phyloP scores from a whole-genome alignment of 37 sponge, comb jelly and placozoan species.

The Axinella damicornis region DNA sequence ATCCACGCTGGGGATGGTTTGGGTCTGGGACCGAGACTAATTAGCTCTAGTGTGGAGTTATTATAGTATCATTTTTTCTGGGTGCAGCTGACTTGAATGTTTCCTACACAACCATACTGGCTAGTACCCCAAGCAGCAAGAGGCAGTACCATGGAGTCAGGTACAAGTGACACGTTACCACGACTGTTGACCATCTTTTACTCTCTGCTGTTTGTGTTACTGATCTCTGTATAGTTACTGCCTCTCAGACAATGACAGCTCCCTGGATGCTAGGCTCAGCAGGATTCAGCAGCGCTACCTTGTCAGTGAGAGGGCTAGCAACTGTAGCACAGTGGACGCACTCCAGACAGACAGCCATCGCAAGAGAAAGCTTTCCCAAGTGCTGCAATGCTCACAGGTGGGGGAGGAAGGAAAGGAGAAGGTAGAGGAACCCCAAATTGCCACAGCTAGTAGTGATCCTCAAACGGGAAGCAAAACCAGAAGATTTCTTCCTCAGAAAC shows the following conservation, averaged over 20 bases:
- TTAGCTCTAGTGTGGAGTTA: too few species aligned
- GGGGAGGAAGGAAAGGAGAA: not conserved
- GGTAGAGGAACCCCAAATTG: not conserved
- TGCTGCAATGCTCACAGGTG: not conserved
- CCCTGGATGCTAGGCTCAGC: constrained; percentile 43
- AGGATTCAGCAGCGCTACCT: constrained; percentile 67
- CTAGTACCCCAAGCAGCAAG: constrained; percentile 59
- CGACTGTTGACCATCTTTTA: not conserved
- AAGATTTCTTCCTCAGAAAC: too few species aligned
- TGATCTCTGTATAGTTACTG: constrained; percentile 24
- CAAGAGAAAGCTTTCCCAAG: not conserved
- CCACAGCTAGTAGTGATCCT: too few species aligned
- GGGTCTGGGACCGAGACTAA: too few species aligned
- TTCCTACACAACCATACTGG: constrained; percentile 25
- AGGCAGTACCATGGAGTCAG: constrained; percentile 54
- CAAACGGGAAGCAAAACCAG: too few species aligned
- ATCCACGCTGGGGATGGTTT: too few species aligned
- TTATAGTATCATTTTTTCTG: not conserved
- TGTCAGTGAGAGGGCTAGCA: constrained; percentile 52
- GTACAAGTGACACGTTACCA: too few species aligned
- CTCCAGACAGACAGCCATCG: constrained; percentile 1
- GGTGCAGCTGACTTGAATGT: not conserved
- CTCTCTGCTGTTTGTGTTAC: too few species aligned
- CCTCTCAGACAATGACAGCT: constrained; percentile 25
- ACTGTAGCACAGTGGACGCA: constrained; percentile 43